Evolutionary conservation across 2,888 invertebrate genomes (phyloP), one percentile per base, ranked within the genome.

Genomic region (Belgica antarctica): DNA sequence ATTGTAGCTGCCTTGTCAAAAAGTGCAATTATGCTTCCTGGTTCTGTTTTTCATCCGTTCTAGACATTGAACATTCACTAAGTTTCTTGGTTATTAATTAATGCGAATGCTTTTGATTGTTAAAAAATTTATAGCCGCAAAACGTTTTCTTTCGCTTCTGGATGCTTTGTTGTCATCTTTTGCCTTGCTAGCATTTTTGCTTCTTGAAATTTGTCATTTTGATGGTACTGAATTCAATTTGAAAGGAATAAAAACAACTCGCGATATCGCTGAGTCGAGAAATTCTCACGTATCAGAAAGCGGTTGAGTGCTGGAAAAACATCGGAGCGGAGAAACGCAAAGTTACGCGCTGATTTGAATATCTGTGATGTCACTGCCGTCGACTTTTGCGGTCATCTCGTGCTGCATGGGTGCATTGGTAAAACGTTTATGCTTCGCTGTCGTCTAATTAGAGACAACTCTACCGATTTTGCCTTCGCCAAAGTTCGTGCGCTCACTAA

Each of bases 131-230:
- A 41, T 41, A 41, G 41, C 41, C 41, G 41, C 41, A 41, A 41
- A 41, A 12, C 41, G 41, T 15, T n/a, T n/a, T 4, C 41, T 41
- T 12, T 2, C 2, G 41, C 41, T 41, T 41, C 41, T 5, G 41
- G 15, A 15, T 41, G 12, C 12, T 41, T 15, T 41, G 41, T n/a
- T 15, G 15, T n/a, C 41, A 41, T n/a, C 12, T 3, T 41, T 41
- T 10, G 5, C 41, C 15, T 41, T 15, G 12, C 41, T 41, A 4
- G n/a, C n/a, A n/a, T n/a, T n/a, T n/a, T n/a, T n/a, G 15, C 41
- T 34, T 52, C 4, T 24, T 52, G 7, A 52, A 52, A 52, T 52
- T 52, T 52, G 52, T 52, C 52, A 52, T 52, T 52, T 52, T 52
- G 24, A 19, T 52, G 52, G 52, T 52, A 8, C 17, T 8, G n/a